These are phyloP conservation scores for Epinephelus lanceolatus DNA, from an alignment of 2,113 vertebrate species.

Conservation along the genomic window DNA sequence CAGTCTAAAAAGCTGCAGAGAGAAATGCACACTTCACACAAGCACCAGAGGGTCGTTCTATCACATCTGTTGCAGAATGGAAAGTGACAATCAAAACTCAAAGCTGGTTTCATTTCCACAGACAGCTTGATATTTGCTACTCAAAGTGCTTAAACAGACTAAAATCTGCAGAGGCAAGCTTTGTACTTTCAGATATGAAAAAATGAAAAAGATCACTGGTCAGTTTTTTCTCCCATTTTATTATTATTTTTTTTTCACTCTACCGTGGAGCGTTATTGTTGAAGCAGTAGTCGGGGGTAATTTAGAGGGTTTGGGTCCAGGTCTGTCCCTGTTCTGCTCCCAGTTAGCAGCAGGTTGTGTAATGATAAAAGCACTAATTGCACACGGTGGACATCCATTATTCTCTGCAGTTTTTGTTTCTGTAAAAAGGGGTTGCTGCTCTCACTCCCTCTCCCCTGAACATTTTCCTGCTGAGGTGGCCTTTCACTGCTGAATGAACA, in stretches of 20 bases:
- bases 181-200: background rate
- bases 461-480: conserved; percentile 60
- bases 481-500: conserved; percentile 55
- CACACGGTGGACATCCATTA: conserved; percentile 41
- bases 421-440: conserved; percentile 11
- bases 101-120: conserved; percentile 32
- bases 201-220: background rate
- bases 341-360: conserved; percentile 40
- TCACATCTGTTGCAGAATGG: conserved; percentile 8
- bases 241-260: background rate
- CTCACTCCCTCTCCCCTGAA: background rate
- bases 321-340: conserved; percentile 19
- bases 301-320: background rate
- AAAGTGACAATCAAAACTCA: conserved; percentile 29
- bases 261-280: background rate
- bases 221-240: background rate
- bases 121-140: conserved; percentile 9
- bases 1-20: background rate
- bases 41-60: conserved; percentile 4
- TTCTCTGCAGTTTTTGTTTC: conserved; percentile 35
- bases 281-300: background rate
- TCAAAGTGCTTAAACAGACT: conserved; percentile 17
- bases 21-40: conserved; percentile 2
- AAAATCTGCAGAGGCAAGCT: conserved; percentile 22
- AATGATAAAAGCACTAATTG: conserved; percentile 61